Conservation (phyloP, 2,113 vertebrate species). For the Holacanthus passer region DNA sequence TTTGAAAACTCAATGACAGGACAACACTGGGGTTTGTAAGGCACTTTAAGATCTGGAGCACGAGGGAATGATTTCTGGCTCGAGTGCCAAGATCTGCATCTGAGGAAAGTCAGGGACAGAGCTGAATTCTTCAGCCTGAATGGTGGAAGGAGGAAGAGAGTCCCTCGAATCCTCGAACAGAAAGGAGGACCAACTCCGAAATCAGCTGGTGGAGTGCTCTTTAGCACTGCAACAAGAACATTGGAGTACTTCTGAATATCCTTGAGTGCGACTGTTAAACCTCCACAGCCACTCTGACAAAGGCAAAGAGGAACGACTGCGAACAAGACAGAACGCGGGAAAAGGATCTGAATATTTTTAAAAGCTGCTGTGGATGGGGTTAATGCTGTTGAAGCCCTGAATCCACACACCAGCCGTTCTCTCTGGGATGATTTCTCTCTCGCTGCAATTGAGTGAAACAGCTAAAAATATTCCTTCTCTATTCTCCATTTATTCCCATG, state of each 20-base stretch:
- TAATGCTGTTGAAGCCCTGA: neutral
- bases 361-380: conserved; percentile 17
- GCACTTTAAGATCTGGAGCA: conserved; percentile 20
- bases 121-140: neutral
- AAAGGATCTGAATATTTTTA: conserved; percentile 22
- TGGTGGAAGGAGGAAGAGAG: neutral
- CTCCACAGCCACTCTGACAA: neutral
- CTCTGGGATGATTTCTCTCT: conserved; percentile 29
- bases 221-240: neutral
- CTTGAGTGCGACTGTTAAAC: neutral
- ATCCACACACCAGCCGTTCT: neutral
- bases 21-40: conserved; percentile 28
- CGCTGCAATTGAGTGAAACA: conserved; percentile 51
- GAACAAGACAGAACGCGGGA: neutral
- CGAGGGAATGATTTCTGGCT: conserved; percentile 11
- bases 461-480: conserved; percentile 17
- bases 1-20: conserved; percentile 8
- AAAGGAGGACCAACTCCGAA: neutral
- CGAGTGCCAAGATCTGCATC: neutral
- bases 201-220: neutral
- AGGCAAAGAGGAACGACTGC: neutral
- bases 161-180: neutral
- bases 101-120: neutral
- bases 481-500: conserved; percentile 27
- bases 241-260: neutral